A percentile compares a stretch with the other conserved stretches of the same genome.
phyloP scores from a whole-genome alignment of 2,797 vertebrate species.

The Propithecus deckenii region DNA sequence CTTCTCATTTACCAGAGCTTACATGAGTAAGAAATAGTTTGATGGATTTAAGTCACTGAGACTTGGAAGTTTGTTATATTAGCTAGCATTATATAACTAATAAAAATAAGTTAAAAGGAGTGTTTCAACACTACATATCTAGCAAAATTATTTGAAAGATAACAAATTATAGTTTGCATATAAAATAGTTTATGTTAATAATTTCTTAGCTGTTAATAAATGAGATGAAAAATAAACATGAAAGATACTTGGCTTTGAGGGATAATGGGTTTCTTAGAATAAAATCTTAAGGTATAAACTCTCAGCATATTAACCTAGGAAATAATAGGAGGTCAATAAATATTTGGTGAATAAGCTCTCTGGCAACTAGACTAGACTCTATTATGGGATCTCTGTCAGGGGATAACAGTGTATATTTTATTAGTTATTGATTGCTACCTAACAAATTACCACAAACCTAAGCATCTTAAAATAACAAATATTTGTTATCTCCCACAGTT shows the following conservation, averaged over 20 bases:
- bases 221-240: background rate
- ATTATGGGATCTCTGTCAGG: background rate
- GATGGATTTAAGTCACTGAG: background rate
- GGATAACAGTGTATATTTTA: background rate
- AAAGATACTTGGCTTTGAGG: background rate
- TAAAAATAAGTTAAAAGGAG: background rate
- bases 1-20: background rate
- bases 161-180: background rate
- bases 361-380: background rate
- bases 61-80: background rate
- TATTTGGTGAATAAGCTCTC: background rate
- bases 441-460: background rate
- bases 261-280: background rate
- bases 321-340: background rate
- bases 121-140: background rate
- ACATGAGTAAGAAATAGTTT: background rate
- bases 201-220: background rate
- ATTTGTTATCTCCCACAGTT: background rate
- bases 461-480: background rate
- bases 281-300: background rate
- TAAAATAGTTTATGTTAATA: slow-evolving; percentile 26
- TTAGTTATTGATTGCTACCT: background rate
- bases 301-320: background rate
- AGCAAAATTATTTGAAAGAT: background rate
- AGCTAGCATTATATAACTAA: background rate